Percentiles rank a stretch among this genome's conserved stretches.
Conservation (phyloP, 2,888 invertebrate species). For the Nyleta sp. region DNA sequence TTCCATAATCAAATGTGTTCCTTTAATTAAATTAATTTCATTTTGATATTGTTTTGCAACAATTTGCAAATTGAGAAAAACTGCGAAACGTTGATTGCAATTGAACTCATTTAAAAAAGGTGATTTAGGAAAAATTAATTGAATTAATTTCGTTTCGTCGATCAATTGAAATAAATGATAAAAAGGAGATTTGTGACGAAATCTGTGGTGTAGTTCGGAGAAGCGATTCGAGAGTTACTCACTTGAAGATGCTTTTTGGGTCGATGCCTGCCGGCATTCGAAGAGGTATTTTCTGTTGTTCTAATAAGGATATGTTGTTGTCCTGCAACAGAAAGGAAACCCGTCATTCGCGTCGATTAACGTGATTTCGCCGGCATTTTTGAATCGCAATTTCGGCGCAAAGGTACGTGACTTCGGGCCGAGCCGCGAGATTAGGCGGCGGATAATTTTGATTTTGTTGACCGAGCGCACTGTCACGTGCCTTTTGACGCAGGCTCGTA, state of each 20-base stretch:
- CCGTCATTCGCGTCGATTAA: slow-evolving; percentile 33
- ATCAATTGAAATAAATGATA: no score
- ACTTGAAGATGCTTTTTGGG: slow-evolving; percentile 88
- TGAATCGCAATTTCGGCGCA: slow-evolving; percentile 31
- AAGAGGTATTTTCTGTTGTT: slow-evolving; percentile 82
- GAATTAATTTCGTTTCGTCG: no score
- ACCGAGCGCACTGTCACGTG: slow-evolving; percentile 35
- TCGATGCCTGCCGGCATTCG: slow-evolving; percentile 82
- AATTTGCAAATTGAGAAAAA: no score
- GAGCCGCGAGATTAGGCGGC: slow-evolving; percentile 21
- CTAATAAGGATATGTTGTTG: slow-evolving; percentile 81
- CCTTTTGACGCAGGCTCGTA: slow-evolving; percentile 30
- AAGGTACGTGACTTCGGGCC: slow-evolving; percentile 43
- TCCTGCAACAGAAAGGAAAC: slow-evolving; percentile 73
- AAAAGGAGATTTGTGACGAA: background rate
- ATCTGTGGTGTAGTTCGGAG: slow-evolving; percentile 6
- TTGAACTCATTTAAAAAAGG: no score
- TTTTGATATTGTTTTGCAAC: no score
- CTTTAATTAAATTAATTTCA: no score
- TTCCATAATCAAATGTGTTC: no score
- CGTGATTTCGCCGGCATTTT: slow-evolving; percentile 39
- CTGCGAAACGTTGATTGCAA: no score
- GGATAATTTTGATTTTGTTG: slow-evolving; percentile 41
- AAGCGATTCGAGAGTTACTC: slow-evolving; percentile 82
- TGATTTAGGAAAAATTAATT: no score